These are phyloP conservation scores for Pantherophis vulpinus DNA, from an alignment of 2,797 vertebrate genomes.

Conservation along the genomic window DNA sequence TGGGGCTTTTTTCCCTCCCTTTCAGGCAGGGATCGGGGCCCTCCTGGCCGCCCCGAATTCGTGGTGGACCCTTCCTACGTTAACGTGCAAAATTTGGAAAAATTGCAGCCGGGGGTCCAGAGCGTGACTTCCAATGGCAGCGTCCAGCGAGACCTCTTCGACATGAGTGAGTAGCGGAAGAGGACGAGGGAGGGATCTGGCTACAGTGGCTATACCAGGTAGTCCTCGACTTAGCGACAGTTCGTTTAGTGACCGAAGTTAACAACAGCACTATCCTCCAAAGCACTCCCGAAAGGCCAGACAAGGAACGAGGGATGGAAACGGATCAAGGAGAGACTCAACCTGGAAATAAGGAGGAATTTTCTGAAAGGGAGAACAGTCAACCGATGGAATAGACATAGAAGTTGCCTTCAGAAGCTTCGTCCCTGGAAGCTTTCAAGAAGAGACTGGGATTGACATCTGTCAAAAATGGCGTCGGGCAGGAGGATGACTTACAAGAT, in stretches of 20 bases:
- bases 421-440: too few relatives aligned
- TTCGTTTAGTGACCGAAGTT: not conserved
- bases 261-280: not conserved
- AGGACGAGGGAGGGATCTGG: rapidly evolving
- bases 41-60: conserved; percentile 68
- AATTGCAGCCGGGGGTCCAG: conserved; percentile 70
- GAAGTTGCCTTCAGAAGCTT: too few relatives aligned
- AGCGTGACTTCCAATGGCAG: conserved; percentile 72
- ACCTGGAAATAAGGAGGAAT: too few relatives aligned
- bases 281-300: too few relatives aligned
- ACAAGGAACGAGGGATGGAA: too few relatives aligned
- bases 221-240: too few relatives aligned
- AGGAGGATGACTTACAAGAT: too few relatives aligned
- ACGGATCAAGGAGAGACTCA: too few relatives aligned
- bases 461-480: too few relatives aligned
- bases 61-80: conserved; percentile 96
- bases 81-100: conserved; percentile 87
- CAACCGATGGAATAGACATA: too few relatives aligned
- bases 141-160: conserved; percentile 88
- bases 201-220: rapidly evolving
- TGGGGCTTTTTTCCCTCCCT: not conserved
- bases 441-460: too few relatives aligned
- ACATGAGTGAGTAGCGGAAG: conserved; percentile 87
- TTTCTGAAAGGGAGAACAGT: too few relatives aligned
- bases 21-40: conserved; percentile 63